Evolutionary conservation across 2,113 vertebrate genomes (phyloP).

Genomic region (Ptychochromis oligacanthus): DNA sequence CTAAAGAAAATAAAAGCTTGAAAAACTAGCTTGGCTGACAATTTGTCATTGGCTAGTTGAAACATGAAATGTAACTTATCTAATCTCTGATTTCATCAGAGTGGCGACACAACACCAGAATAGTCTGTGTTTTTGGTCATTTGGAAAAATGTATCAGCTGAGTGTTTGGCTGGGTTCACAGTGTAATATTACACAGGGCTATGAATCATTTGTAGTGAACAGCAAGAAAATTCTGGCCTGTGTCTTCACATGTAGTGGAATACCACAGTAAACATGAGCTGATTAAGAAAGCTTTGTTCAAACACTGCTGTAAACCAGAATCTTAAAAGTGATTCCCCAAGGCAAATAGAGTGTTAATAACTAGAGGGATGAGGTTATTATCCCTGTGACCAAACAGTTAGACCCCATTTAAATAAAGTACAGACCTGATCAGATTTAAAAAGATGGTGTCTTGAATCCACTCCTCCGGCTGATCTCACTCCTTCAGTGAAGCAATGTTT

Average conservation of each 20-base stretch:
- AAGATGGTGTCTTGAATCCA: neutral
- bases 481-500: neutral
- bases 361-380: too few species aligned
- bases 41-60: neutral
- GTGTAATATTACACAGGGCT: neutral
- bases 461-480: neutral
- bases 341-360: neutral
- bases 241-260: neutral
- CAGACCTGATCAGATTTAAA: constrained; percentile 46
- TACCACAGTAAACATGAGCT: neutral
- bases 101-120: rapidly evolving
- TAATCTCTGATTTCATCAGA: neutral
- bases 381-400: neutral
- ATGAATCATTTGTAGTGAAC: neutral
- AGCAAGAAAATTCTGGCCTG: neutral
- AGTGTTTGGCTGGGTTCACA: neutral
- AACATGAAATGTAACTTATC: neutral
- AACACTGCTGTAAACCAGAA: neutral
- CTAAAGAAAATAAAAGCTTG: neutral
- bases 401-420: neutral
- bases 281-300: neutral
- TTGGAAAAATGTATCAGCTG: neutral
- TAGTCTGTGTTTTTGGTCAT: neutral
- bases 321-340: neutral
- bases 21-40: constrained; percentile 27